Evolutionary conservation across 2,888 invertebrate genomes (phyloP).

Genomic region (Hymenopus coronatus): DNA sequence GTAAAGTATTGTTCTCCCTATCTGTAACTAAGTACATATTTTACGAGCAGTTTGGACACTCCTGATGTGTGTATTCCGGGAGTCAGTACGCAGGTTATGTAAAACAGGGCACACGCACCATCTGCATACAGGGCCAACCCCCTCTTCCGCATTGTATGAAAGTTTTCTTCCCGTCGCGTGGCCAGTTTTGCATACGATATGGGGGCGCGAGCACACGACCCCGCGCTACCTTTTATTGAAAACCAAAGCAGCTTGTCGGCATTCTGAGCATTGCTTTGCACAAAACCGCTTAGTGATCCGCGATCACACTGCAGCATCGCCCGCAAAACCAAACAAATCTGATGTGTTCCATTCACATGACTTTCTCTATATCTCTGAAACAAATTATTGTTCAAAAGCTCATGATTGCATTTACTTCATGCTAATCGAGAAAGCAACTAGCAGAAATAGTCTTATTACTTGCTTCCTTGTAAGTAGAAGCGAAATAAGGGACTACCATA

Average conservation of each 20-base stretch:
- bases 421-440: no score
- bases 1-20: no score
- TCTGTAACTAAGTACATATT: no score
- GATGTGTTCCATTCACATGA: no score
- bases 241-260: background rate
- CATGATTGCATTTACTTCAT: no score
- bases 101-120: background rate
- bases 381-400: no score
- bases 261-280: background rate
- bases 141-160: background rate
- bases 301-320: no score
- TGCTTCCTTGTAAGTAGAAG: no score
- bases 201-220: background rate
- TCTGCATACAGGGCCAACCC: background rate
- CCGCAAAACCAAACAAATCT: no score
- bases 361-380: no score
- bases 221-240: background rate
- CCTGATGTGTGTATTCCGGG: background rate
- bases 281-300: background rate
- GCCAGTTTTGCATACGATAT: background rate
- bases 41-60: background rate
- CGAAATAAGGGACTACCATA: no score
- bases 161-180: background rate
- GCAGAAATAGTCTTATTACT: no score
- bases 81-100: background rate